Evolutionary conservation across 1,140 invertebrate species (phyloP), one percentile per base, ranked within the genome.

Genomic region (Rhagoletis pomonella): DNA sequence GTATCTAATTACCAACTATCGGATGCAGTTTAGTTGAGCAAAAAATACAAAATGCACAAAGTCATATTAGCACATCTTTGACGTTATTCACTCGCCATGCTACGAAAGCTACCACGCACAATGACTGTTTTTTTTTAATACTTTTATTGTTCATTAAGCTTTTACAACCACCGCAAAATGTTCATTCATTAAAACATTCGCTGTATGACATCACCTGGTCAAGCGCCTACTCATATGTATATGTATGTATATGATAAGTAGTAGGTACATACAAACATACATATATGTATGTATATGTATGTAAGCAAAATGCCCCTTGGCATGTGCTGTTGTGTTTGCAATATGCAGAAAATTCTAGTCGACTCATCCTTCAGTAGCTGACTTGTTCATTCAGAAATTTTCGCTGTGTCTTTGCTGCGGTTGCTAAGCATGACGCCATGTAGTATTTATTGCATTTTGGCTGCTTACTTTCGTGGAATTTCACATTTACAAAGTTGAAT

Each of bases 131-230:
- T 29, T 29, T 29, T 29, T 29, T 29, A 29, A 29, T 29, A 29
- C 29, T 29, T 81, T 81, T 58, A 81, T 81, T 50, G 50, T 81
- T 81, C 50, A 81, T 81, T 81, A 81, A 81, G 50, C 12, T 73
- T 73, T 73, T 17, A 47, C 69, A 47, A 47, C 2, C 44, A 29
- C 50, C 44, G 44, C 1, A 19, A 62, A 55, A 7, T 55, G n/a
- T 81, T 81, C 73, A 81, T 81, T 81, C 47, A 58, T 81, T 81
- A 81, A 81, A 81, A 81, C 55, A 81, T 29, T 9, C 19, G 17
- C 73, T 1, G 50, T 47, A 81, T 81, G 73, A 81, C 73, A 81
- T 81, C 73, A 81, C n/a, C 73, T 9, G 42, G n/a, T 29, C 50
- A n/a, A n/a, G 5, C 39, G 47, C 14, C 6, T 50, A 81, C 12